Conservation (phyloP, 1,140 invertebrate species). For the Drosophila tristis region DNA sequence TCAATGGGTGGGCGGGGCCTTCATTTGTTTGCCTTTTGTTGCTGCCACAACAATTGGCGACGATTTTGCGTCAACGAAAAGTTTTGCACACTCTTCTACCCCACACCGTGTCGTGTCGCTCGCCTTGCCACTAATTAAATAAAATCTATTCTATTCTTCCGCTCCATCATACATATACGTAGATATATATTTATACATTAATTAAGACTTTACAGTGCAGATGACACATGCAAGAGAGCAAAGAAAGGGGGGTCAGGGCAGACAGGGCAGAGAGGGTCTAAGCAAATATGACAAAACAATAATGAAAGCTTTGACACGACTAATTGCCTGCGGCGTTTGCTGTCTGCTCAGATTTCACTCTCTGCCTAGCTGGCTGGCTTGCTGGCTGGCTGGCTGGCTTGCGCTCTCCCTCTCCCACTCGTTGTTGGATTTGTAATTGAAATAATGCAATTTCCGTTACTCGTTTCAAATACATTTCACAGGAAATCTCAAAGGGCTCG, state of each 20-base stretch:
- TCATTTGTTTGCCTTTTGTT: conserved; percentile 77
- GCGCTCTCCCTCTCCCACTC: not conserved
- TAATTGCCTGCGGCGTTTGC: conserved; percentile 80
- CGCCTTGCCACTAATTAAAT: conserved; percentile 66
- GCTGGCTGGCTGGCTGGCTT: no score
- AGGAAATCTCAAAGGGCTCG: conserved; percentile 78
- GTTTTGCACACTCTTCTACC: conserved; percentile 32
- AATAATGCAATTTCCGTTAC: conserved; percentile 82
- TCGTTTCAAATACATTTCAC: conserved; percentile 81
- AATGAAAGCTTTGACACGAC: conserved; percentile 83
- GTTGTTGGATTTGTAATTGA: conserved; percentile 76
- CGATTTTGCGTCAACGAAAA: conserved; percentile 61
- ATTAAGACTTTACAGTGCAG: conserved; percentile 78
- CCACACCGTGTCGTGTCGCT: not conserved
- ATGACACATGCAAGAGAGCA: conserved; percentile 51
- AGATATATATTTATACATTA: conserved; percentile 73
- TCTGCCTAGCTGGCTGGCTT: not conserved
- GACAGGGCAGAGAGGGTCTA: conserved; percentile 11
- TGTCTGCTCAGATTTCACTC: conserved; percentile 69
- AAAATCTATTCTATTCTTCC: conserved; percentile 72
- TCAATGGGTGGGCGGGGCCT: conserved; percentile 18
- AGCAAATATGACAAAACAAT: conserved; percentile 82
- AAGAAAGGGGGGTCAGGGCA: not conserved
- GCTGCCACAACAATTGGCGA: conserved; percentile 75
- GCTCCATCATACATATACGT: conserved; percentile 28